These are phyloP conservation scores for Chloroceryle aenea DNA, from an alignment of 2,113 vertebrate genomes.

Conservation along the genomic window DNA sequence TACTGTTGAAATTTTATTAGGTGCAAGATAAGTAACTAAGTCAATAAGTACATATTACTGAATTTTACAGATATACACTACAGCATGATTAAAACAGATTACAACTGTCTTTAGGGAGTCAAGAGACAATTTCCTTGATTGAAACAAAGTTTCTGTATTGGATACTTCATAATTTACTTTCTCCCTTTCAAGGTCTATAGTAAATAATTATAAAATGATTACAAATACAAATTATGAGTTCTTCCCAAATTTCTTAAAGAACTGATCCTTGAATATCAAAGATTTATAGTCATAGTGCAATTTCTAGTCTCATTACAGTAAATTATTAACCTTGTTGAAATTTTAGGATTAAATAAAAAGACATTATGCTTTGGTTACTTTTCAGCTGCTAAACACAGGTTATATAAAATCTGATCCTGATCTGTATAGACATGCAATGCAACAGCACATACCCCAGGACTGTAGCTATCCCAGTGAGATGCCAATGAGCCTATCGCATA, in stretches of 20 bases:
- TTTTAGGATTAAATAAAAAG: background rate
- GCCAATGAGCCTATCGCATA: background rate
- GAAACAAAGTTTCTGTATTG: background rate
- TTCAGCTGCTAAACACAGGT: background rate
- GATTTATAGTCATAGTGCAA: background rate
- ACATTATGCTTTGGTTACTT: background rate
- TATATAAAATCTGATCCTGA: background rate
- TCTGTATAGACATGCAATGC: background rate
- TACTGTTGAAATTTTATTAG: background rate
- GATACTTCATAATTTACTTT: background rate
- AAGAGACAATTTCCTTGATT: background rate
- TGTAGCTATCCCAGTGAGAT: background rate
- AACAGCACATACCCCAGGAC: background rate
- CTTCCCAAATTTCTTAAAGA: background rate
- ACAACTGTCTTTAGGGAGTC: background rate
- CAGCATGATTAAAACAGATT: background rate
- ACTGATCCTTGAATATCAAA: background rate
- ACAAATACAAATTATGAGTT: background rate
- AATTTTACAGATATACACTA: background rate
- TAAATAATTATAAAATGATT: background rate
- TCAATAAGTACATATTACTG: background rate
- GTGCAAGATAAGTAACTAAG: background rate
- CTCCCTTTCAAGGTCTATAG: background rate
- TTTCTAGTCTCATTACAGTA: background rate
- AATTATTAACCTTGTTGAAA: background rate